Conservation (phyloP, 2,888 invertebrate genomes). For the Thecophora atra region DNA sequence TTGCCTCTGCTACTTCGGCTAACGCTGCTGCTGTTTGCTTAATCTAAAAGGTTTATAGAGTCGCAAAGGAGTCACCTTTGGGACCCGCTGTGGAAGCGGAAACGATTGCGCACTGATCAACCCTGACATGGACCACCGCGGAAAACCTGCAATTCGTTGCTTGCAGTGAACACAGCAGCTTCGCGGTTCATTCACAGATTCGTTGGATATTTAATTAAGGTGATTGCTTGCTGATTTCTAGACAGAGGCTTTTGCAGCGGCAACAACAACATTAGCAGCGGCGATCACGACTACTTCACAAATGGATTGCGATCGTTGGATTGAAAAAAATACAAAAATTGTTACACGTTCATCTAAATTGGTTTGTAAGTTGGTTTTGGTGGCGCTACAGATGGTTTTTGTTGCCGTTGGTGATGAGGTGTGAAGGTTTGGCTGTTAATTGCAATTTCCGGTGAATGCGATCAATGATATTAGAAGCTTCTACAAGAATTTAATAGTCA, state of each 20-base stretch:
- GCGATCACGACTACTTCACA: constrained; percentile 34
- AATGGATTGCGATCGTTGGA: constrained; percentile 28
- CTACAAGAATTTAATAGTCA: too few species aligned
- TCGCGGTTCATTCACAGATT: constrained; percentile 22
- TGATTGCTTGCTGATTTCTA: constrained; percentile 36
- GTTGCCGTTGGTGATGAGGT: constrained; percentile 4
- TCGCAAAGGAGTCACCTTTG: constrained; percentile 2
- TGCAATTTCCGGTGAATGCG: constrained; percentile 31
- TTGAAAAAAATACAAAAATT: constrained; percentile 4
- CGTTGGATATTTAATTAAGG: constrained; percentile 35
- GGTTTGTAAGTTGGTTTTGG: constrained; percentile 34
- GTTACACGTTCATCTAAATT: constrained; percentile 36
- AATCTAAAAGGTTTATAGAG: constrained; percentile 6
- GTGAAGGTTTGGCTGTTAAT: constrained; percentile 19
- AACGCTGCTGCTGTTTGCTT: not conserved
- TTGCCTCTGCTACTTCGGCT: not conserved
- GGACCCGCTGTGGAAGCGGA: constrained; percentile 28
- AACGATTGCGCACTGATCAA: constrained; percentile 14
- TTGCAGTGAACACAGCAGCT: not conserved
- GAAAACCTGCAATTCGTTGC: constrained; percentile 16
- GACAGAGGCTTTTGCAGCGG: constrained; percentile 9
- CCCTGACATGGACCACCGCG: constrained; percentile 35
- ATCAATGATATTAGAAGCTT: not conserved
- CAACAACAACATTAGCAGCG: not conserved
- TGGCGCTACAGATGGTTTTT: not conserved